Evolutionary conservation across 1,140 invertebrate genomes (phyloP).

Genomic region (Stegodyphus mimosarum): DNA sequence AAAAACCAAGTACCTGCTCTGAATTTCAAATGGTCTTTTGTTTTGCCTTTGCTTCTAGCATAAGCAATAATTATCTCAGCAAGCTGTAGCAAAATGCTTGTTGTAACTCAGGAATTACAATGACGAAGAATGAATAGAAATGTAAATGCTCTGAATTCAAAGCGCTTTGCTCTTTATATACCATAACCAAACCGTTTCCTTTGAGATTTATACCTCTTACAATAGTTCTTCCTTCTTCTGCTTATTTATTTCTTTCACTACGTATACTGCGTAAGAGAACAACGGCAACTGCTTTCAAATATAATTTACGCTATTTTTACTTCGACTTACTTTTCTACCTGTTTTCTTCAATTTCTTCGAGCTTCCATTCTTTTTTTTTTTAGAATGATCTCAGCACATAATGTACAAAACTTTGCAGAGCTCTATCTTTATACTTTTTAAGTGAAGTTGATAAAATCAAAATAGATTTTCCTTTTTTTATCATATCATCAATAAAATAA

Average conservation of each 20-base stretch:
- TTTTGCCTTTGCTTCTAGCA: slow-evolving; percentile 23
- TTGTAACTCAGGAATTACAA: slow-evolving; percentile 48
- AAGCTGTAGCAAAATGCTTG: slow-evolving; percentile 46
- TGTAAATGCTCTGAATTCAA: slow-evolving; percentile 46
- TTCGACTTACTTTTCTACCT: slow-evolving; percentile 11
- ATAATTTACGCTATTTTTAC: slow-evolving; percentile 36
- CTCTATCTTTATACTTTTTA: no score
- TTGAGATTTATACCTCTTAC: slow-evolving; percentile 41
- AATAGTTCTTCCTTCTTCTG: slow-evolving; percentile 22
- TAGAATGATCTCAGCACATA: no score
- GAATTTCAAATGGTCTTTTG: slow-evolving; percentile 42
- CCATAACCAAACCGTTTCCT: slow-evolving; percentile 37
- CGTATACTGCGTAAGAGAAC: slow-evolving; percentile 7
- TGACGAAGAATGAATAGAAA: slow-evolving; percentile 45
- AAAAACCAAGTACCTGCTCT: neutral
- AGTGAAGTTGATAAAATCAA: no score
- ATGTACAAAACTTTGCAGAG: no score
- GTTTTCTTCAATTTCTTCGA: neutral
- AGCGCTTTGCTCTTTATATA: slow-evolving; percentile 30
- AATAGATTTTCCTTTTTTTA: no score
- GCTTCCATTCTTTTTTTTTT: no score
- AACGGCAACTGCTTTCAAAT: slow-evolving; percentile 26
- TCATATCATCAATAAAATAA: no score
- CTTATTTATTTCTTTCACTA: slow-evolving; percentile 24
- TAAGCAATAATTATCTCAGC: slow-evolving; percentile 41